These are phyloP conservation scores for Lasioglossum figueresi DNA, from an alignment of 2,888 invertebrate genomes.

Conservation along the genomic window DNA sequence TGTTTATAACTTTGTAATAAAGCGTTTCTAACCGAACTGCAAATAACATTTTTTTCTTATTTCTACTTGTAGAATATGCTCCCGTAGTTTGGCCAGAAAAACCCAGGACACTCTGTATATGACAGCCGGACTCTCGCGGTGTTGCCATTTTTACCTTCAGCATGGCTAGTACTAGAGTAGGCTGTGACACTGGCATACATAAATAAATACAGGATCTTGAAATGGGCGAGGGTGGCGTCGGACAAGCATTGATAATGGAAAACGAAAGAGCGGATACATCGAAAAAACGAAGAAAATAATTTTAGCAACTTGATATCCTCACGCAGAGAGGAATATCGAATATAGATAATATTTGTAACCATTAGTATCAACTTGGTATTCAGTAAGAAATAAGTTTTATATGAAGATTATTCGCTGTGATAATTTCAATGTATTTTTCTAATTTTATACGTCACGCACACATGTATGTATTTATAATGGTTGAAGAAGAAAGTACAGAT, in stretches of 20 bases:
- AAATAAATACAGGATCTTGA: conserved; percentile 4
- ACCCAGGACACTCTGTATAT: no score
- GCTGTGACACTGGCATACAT: background rate
- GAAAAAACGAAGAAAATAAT: conserved; percentile 4
- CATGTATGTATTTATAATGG: conserved; percentile 10
- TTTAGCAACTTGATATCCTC: background rate
- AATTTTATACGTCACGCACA: background rate
- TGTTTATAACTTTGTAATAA: no score
- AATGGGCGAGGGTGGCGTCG: background rate
- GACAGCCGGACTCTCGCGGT: no score
- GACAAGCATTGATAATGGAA: background rate
- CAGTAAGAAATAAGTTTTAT: conserved; percentile 8
- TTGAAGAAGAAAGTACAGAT: background rate
- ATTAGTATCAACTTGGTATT: background rate
- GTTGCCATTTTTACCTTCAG: no score
- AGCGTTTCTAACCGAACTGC: no score
- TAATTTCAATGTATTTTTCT: background rate
- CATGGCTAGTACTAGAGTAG: no score
- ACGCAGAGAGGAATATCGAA: background rate
- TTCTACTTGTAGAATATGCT: no score
- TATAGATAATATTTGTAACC: background rate
- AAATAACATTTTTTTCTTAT: no score
- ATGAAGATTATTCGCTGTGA: background rate
- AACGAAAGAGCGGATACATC: background rate
- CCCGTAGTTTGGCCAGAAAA: no score